Percentiles rank a stretch among this genome's conserved stretches.
Conservation (phyloP, 2,888 invertebrate genomes). For the Trissolcus japonicus region DNA sequence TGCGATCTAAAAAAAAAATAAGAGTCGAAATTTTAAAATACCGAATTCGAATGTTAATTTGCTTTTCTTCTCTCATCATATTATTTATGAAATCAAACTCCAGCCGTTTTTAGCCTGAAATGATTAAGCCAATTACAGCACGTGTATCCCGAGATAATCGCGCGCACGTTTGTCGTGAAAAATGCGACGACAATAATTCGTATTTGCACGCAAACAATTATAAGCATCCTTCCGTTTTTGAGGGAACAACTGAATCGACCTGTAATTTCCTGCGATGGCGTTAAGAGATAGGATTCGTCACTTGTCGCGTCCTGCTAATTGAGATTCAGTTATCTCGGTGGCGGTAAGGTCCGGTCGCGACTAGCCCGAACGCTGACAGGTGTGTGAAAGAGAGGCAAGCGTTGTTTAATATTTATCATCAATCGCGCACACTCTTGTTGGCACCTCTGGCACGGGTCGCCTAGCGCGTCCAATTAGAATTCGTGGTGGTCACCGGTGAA, state of each 20-base stretch:
- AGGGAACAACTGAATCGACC: conserved; percentile 2
- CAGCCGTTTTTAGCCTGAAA: too few species aligned
- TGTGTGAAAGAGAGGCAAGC: conserved; percentile 60
- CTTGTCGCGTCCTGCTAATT: conserved; percentile 72
- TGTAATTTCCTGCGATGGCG: conserved; percentile 38
- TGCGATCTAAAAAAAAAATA: too few species aligned
- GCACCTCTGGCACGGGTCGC: conserved; percentile 53
- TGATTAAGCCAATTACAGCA: too few species aligned
- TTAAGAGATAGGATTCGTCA: conserved; percentile 62
- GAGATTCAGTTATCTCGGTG: conserved; percentile 71
- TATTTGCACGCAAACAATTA: conserved; percentile 5
- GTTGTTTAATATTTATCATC: conserved; percentile 74
- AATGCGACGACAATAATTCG: not conserved
- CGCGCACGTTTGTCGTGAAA: too few species aligned
- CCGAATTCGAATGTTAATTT: too few species aligned
- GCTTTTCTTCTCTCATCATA: too few species aligned
- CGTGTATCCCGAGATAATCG: too few species aligned
- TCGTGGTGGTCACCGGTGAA: conserved; percentile 61
- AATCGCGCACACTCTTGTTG: conserved; percentile 63
- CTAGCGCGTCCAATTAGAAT: conserved; percentile 63
- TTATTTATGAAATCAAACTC: too few species aligned
- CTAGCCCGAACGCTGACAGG: conserved; percentile 60
- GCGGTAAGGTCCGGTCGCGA: conserved; percentile 35
- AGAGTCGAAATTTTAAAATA: too few species aligned
- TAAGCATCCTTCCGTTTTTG: not conserved